phyloP scores from a whole-genome alignment of 2,888 invertebrate genomes.

The Erannis defoliaria region DNA sequence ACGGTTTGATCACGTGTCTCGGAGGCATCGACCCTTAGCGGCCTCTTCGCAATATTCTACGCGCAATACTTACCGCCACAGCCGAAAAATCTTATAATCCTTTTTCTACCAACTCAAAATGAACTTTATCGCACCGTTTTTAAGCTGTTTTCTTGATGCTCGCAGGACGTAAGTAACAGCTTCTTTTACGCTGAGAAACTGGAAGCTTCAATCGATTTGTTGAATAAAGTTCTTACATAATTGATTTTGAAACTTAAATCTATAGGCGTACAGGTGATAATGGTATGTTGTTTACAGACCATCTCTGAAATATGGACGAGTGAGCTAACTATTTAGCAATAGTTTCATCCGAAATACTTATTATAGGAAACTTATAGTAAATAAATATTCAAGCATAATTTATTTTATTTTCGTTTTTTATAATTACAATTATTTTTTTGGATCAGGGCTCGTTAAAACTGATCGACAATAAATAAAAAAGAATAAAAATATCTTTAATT shows the following conservation, averaged over 20 bases:
- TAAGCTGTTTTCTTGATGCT: conserved; percentile 12
- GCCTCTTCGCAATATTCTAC: conserved; percentile 83
- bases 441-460: too few species aligned
- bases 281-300: conserved; percentile 38
- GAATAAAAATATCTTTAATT: too few species aligned
- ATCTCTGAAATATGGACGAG: conserved; percentile 42
- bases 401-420: too few species aligned
- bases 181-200: conserved; percentile 38
- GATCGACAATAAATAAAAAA: too few species aligned
- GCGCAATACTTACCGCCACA: conserved; percentile 65
- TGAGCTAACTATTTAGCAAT: conserved; percentile 12
- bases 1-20: conserved; percentile 84
- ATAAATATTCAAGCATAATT: too few species aligned
- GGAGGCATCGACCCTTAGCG: conserved; percentile 83
- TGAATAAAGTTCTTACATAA: conserved; percentile 53
- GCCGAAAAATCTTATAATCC: conserved; percentile 50
- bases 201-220: conserved; percentile 64
- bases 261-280: conserved; percentile 45
- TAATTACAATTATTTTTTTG: too few species aligned
- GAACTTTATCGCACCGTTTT: conserved; percentile 28
- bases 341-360: conserved; percentile 2
- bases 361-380: neutral
- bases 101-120: conserved; percentile 23
- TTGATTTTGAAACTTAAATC: conserved; percentile 54
- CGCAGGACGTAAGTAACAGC: neutral